Evolutionary conservation across 92 coral and sea anemone genomes (phyloP).

Genomic region (Heteractis magnifica): DNA sequence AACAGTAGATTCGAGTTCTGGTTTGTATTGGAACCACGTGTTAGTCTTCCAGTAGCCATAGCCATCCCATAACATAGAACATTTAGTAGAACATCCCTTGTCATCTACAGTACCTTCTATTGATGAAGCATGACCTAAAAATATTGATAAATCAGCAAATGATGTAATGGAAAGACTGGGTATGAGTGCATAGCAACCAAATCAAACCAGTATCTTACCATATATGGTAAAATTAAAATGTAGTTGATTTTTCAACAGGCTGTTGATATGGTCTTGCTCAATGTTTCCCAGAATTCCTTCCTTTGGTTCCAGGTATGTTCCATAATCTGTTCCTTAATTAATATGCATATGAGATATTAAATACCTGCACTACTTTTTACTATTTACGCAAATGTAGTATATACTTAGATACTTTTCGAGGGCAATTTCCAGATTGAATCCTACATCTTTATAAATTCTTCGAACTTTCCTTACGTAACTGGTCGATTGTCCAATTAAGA

Average conservation of each 20-base stretch:
- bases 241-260: conserved; percentile 18
- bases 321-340: conserved; percentile 51
- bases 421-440: too few species aligned
- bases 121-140: neutral
- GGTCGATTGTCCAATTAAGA: too few species aligned
- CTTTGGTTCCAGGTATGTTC: conserved; percentile 48
- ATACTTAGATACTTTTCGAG: too few species aligned
- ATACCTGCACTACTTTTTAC: too few species aligned
- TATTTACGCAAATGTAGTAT: too few species aligned
- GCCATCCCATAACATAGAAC: conserved; percentile 50
- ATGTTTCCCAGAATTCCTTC: conserved; percentile 56
- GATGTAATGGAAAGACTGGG: too few species aligned
- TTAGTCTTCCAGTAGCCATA: conserved; percentile 47
- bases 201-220: conserved; percentile 12
- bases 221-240: conserved; percentile 20
- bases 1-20: neutral
- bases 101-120: neutral
- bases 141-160: neutral
- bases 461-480: too few species aligned
- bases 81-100: neutral
- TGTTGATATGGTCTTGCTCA: conserved; percentile 47
- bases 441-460: too few species aligned
- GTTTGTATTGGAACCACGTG: conserved; percentile 37
- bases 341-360: neutral
- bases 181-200: too few species aligned